Conservation (phyloP, 2,113 vertebrate genomes). For the Centropus unirufus region DNA sequence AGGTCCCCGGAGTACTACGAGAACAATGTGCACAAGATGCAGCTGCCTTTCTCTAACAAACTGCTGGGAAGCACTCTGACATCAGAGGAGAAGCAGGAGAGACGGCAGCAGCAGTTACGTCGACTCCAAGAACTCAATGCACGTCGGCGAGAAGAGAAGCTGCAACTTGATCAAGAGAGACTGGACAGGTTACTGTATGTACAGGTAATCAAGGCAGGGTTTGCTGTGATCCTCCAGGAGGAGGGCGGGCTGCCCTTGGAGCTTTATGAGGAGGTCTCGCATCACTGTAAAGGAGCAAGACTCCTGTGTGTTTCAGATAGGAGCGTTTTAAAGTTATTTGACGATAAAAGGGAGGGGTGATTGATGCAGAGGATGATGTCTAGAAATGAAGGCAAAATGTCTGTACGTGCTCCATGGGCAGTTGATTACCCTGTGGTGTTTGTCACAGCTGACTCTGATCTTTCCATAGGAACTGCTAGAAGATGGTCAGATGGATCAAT, state of each 20-base stretch:
- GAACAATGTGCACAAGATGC: conserved; percentile 91
- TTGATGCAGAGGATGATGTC: not conserved
- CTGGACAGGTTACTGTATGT: conserved; percentile 87
- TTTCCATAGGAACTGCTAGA: conserved; percentile 79
- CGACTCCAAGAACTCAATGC: conserved; percentile 93
- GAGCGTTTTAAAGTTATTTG: not conserved
- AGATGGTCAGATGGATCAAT: conserved; percentile 86
- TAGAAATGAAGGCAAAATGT: not conserved
- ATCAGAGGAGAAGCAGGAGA: conserved; percentile 90
- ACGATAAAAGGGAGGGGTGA: not conserved
- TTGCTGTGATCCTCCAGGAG: not conserved
- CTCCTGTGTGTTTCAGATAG: not conserved
- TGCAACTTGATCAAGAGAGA: conserved; percentile 93
- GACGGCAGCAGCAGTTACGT: conserved; percentile 90
- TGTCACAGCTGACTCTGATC: not conserved
- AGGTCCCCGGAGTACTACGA: conserved; percentile 91
- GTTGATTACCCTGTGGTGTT: not conserved
- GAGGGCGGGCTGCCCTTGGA: not conserved
- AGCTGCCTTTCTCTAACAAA: conserved; percentile 92
- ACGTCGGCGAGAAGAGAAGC: conserved; percentile 90
- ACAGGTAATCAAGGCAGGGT: conserved; percentile 76
- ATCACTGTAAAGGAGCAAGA: not conserved
- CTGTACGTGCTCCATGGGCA: accelerated
- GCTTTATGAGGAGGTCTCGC: not conserved
- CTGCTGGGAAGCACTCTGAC: conserved; percentile 84